phyloP scores from a whole-genome alignment of 2,888 invertebrate species.

The Hesperia comma region DNA sequence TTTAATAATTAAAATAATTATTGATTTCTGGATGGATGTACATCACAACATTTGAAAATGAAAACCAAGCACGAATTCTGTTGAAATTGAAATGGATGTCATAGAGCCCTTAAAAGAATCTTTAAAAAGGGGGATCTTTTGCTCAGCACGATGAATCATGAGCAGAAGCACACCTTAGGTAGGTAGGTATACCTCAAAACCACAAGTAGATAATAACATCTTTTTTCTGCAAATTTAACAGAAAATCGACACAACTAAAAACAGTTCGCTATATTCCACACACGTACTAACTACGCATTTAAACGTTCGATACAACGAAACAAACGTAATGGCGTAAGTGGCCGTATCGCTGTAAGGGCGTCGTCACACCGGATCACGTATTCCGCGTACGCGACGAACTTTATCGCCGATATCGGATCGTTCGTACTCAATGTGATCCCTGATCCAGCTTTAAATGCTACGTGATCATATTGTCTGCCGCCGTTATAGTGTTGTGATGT shows the following conservation, averaged over 20 bases:
- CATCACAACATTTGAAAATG: no score
- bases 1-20: no score
- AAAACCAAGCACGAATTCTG: no score
- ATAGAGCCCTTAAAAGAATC: no score
- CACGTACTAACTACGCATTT: slow-evolving; percentile 32
- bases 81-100: no score
- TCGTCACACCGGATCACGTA: slow-evolving; percentile 31
- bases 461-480: slow-evolving; percentile 35
- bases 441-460: slow-evolving; percentile 39
- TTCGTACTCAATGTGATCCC: slow-evolving; percentile 25
- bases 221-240: not conserved
- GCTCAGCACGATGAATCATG: no score
- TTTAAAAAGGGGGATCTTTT: no score
- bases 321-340: slow-evolving; percentile 33
- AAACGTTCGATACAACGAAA: slow-evolving; percentile 37
- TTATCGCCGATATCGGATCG: slow-evolving; percentile 28
- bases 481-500: not conserved
- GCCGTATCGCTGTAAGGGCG: slow-evolving; percentile 26
- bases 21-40: no score
- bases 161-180: no score
- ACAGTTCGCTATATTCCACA: slow-evolving; percentile 26
- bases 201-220: no score
- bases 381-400: slow-evolving; percentile 13
- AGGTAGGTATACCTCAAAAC: no score
- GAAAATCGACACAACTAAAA: not conserved